Percentiles rank a stretch among this genome's conserved stretches.
Conservation (phyloP, 2,113 vertebrate genomes). For the Uria aalge region DNA sequence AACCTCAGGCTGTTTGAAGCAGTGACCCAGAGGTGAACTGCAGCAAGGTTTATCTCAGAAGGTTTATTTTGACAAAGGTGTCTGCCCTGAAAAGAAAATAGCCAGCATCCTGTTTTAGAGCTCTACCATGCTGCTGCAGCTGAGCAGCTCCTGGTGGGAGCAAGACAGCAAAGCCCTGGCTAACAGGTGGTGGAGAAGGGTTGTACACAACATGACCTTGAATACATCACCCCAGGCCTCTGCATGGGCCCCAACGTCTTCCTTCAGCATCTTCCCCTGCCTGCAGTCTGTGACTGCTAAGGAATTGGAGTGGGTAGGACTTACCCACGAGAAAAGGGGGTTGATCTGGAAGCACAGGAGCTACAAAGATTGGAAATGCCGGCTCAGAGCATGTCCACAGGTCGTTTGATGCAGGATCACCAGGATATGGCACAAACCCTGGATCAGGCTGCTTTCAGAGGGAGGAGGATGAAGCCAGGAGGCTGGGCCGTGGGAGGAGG, state of each 20-base stretch:
- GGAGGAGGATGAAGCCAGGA: neutral
- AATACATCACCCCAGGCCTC: neutral
- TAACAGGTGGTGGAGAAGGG: fast-evolving
- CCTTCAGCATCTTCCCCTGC: neutral
- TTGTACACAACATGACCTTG: fast-evolving
- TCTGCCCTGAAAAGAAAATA: neutral
- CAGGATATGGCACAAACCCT: fast-evolving
- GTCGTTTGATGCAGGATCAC: neutral
- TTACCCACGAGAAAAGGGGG: neutral
- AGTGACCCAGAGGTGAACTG: neutral
- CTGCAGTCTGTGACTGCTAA: neutral
- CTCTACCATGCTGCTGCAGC: fast-evolving
- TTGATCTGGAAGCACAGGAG: neutral
- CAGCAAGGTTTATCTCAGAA: neutral
- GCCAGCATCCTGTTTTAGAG: neutral
- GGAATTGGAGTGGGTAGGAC: neutral
- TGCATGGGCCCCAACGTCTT: fast-evolving
- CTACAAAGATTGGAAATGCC: neutral
- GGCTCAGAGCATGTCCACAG: neutral
- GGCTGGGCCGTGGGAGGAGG: neutral
- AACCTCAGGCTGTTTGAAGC: neutral
- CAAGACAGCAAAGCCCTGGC: neutral
- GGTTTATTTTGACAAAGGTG: neutral
- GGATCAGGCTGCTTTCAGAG: neutral
- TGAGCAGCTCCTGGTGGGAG: fast-evolving